A percentile compares a stretch with the other conserved stretches of the same genome.
phyloP scores from a whole-genome alignment of 1,140 invertebrate species.

The Dendrolimus punctatus region DNA sequence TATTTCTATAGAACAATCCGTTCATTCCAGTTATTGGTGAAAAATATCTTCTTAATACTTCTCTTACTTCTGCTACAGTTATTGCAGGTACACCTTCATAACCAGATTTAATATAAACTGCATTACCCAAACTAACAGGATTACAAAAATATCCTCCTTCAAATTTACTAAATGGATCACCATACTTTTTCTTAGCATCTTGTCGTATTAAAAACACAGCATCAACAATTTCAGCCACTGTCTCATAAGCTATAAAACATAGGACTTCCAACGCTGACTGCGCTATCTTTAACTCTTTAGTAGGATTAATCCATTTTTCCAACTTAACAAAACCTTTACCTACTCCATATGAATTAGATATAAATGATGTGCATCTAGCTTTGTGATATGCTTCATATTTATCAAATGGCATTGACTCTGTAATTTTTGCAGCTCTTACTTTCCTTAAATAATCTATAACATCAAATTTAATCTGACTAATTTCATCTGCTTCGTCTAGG shows the following conservation, averaged over 20 bases:
- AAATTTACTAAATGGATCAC: constrained; percentile 73
- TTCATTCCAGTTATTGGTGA: constrained; percentile 62
- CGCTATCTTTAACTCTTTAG: constrained; percentile 60
- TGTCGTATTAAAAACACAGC: constrained; percentile 77
- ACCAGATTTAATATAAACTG: constrained; percentile 70
- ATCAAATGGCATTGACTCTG: constrained; percentile 67
- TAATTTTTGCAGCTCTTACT: constrained; percentile 69
- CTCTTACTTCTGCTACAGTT: constrained; percentile 71
- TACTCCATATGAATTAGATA: constrained; percentile 25
- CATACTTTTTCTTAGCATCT: constrained; percentile 70
- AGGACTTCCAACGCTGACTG: constrained; percentile 74
- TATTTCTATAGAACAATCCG: constrained; percentile 59
- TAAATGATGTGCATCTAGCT: constrained; percentile 65
- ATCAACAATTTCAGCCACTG: constrained; percentile 80
- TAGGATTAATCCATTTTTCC: constrained; percentile 69
- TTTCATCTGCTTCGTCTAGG: constrained; percentile 74
- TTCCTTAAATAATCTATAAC: constrained; percentile 67
- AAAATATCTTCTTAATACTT: constrained; percentile 69
- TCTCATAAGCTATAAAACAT: constrained; percentile 81
- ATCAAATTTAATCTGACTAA: constrained; percentile 68
- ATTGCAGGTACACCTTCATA: constrained; percentile 69
- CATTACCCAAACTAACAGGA: constrained; percentile 63
- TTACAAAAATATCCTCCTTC: constrained; percentile 70
- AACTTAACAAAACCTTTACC: constrained; percentile 62
- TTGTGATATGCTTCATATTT: constrained; percentile 71